Base-by-base conservation (phyloP, 2,113 vertebrate genomes). In the Tretioscincus oriximinensis region DNA sequence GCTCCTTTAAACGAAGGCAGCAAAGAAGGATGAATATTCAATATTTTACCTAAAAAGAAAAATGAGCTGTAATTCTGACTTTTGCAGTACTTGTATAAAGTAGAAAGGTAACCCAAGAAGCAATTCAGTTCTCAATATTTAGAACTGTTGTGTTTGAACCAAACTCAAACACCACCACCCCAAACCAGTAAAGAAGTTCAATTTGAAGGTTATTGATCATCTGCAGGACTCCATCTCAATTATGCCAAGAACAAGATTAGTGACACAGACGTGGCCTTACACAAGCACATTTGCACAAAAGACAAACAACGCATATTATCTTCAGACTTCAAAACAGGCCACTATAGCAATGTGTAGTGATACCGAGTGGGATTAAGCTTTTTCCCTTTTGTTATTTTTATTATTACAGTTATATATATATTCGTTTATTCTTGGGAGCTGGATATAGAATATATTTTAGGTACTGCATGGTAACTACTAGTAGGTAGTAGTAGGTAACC, bases 21-120 rank as follows among this genome's bases (percentile, higher is more conserved):
- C 86, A 99, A 95, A 2, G 98, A 99, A 0, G 98, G 98, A 78
- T 99, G 98, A 91, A 99, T 94, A 90, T 99, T 99, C 88, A 99
- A 90, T 68, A 99, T 95, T 90, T 97, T 98, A 31, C 98, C 98
- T 99, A 94, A 54, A 84, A 88, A 84, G 21, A 20, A 47, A 5
- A 80, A 81, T 82, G 2, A 20, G 82, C 58, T 60, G 2, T 0
- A 41, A 20, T 29, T 64, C 29, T 67, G 58, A 51, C 47, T 65
- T 8, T 49, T 66, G 61, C 41, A 18, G 14, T 35, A 29, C 14
- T 63, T 4, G n/a, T 4, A 21, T 29, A 28, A 77, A 28, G 21
- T 80, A 67, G 81, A 58, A 0, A n/a, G 0, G 45, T 21, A 29
- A 61, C 22, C 5, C 10, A n/a, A n/a, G n/a, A n/a, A n/a, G 9